Evolutionary conservation across 1,140 invertebrate genomes (phyloP).

Genomic region (Euschistus heros): DNA sequence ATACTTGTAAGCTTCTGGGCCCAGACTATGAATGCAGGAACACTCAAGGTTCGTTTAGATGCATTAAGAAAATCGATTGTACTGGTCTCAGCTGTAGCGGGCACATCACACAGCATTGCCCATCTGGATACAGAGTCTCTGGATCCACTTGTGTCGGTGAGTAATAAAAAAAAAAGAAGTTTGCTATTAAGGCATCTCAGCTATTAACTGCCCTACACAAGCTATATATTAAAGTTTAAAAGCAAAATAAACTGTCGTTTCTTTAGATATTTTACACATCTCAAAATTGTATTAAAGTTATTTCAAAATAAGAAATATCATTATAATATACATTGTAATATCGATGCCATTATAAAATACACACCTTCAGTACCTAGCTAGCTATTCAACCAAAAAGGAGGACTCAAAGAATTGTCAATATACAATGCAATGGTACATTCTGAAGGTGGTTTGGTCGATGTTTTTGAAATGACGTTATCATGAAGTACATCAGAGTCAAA

Average conservation of each 20-base stretch:
- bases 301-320: too few species aligned
- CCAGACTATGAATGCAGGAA: constrained; percentile 74
- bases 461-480: too few species aligned
- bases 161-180: not conserved
- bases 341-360: too few species aligned
- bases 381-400: too few species aligned
- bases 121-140: not conserved
- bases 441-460: too few species aligned
- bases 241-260: not conserved
- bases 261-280: too few species aligned
- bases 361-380: too few species aligned
- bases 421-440: too few species aligned
- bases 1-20: constrained; percentile 59
- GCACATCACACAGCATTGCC: not conserved
- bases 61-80: constrained; percentile 32
- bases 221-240: constrained; percentile 20
- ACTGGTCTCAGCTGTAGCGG: not conserved
- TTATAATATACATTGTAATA: too few species aligned
- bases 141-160: not conserved
- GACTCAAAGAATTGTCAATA: too few species aligned
- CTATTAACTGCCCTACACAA: not conserved
- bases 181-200: constrained; percentile 44
- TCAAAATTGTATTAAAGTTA: too few species aligned
- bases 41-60: constrained; percentile 52
- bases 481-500: too few species aligned